Base-by-base conservation (phyloP, 53 echinoderm and acorn worm species). In the Paracentrotus lividus region DNA sequence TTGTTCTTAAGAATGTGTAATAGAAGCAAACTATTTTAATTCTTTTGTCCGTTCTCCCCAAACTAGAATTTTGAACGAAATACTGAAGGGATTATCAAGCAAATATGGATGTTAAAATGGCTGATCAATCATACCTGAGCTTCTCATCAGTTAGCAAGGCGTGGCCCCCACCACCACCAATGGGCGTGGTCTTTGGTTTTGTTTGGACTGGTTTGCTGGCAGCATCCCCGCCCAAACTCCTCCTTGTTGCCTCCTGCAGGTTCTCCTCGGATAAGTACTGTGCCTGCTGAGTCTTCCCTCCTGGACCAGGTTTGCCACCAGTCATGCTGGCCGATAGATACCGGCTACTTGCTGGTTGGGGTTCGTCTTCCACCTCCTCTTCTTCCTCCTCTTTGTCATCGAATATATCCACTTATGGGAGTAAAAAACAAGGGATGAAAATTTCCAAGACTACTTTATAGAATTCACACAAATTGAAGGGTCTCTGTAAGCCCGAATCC, bases 131-230 rank as follows among this genome's bases (percentile, higher is more conserved):
- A n/a, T 88, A 98, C 98, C 93, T 97, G 54, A 98, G 95, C 90
- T 98, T 98, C 42, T 98, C 97, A 92, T 97, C 98, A 2, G 98
- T 98, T 0, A 98, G 96, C 88, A 96, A 86, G 49, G 97, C 95
- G 84, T 98, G 97, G 10, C 78, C 56, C 54, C 94, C 85, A 14
- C 2, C 31, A 5, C 78, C 56, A 64, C 94, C 85, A 14, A 2
- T 16, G 13, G 56, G 86, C 2, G 61, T 90, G 14, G 69, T 43
- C 86, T 96, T 96, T 13, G 94, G 88, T 47, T 94, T 26, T n/a
- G n/a, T n/a, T 21, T 27, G 78, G 47, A 42, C 45, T 12, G 53
- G 56, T 56, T 77, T 92, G 81, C 40, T 78, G 38, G 23, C 55
- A 24, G 23, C 55, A 42, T 56, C 81, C 49, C 90, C 90, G 21